phyloP scores from a whole-genome alignment of 2,888 invertebrate genomes.

The Pammene fasciana region DNA sequence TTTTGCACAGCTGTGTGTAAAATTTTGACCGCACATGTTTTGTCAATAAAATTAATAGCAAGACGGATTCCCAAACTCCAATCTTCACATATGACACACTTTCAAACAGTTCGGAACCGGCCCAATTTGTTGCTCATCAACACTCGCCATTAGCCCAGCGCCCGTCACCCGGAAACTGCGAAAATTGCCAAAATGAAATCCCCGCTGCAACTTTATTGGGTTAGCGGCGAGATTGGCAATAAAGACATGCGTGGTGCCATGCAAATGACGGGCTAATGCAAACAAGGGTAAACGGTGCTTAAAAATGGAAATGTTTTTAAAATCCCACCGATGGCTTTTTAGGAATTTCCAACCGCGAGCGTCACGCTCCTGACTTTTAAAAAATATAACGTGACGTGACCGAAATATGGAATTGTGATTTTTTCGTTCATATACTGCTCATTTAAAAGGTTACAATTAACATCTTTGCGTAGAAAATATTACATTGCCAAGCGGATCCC shows the following conservation, averaged over 20 bases:
- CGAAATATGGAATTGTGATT: no score
- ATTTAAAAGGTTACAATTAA: no score
- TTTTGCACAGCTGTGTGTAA: no score
- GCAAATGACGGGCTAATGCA: constrained; percentile 57
- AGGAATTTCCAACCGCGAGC: no score
- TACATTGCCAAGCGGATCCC: no score
- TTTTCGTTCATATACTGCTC: no score
- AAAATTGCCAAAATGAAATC: constrained; percentile 72
- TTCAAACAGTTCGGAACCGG: constrained; percentile 25
- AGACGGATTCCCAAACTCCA: constrained; percentile 12
- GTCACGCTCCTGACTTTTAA: no score
- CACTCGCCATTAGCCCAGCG: constrained; percentile 27
- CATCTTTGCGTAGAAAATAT: no score
- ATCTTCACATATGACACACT: constrained; percentile 22
- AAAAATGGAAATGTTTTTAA: constrained; percentile 29
- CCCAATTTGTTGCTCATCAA: constrained; percentile 39
- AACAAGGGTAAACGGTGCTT: constrained; percentile 32
- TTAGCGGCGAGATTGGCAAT: constrained; percentile 81
- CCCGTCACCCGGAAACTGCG: constrained; percentile 41
- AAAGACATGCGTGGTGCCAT: constrained; percentile 55
- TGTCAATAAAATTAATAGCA: not conserved
- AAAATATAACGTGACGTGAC: no score
- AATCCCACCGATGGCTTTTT: not conserved
- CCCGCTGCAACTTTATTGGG: constrained; percentile 74
- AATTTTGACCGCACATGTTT: not conserved